Evolutionary conservation across 2,888 invertebrate species (phyloP).

Genomic region (Stenchaetothrips biformis): DNA sequence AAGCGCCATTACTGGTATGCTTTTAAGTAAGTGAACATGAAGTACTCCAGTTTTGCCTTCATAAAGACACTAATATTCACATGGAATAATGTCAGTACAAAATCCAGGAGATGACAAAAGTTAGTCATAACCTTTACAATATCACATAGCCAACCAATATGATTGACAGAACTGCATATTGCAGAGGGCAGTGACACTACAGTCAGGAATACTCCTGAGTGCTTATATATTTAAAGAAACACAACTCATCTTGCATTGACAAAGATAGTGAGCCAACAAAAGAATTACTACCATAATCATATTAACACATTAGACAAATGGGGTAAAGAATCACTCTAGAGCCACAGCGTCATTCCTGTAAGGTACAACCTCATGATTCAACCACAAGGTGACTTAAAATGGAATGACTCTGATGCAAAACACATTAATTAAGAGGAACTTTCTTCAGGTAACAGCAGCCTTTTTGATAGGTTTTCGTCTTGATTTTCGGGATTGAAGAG

Average conservation of each 20-base stretch:
- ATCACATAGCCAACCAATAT: slow-evolving; percentile 7
- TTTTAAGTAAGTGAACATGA: not conserved
- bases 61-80: not conserved
- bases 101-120: slow-evolving; percentile 13
- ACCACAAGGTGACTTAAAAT: not conserved
- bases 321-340: not conserved
- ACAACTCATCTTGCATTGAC: slow-evolving; percentile 10
- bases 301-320: not conserved
- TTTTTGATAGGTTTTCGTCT: slow-evolving; percentile 7
- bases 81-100: slow-evolving; percentile 1
- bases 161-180: not conserved
- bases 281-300: not conserved
- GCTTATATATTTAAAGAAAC: not conserved
- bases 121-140: not conserved
- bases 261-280: slow-evolving; percentile 9
- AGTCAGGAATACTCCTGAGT: slow-evolving; percentile 3
- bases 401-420: slow-evolving; percentile 17
- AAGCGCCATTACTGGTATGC: not conserved
- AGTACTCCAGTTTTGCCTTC: not conserved
- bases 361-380: not conserved
- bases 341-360: not conserved
- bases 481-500: not conserved
- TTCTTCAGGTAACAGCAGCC: slow-evolving; percentile 12
- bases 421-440: slow-evolving; percentile 7
- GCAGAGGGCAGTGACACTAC: slow-evolving; percentile 8